Base-by-base conservation (phyloP, 2,113 vertebrate species). In the Tympanuchus pallidicinctus region DNA sequence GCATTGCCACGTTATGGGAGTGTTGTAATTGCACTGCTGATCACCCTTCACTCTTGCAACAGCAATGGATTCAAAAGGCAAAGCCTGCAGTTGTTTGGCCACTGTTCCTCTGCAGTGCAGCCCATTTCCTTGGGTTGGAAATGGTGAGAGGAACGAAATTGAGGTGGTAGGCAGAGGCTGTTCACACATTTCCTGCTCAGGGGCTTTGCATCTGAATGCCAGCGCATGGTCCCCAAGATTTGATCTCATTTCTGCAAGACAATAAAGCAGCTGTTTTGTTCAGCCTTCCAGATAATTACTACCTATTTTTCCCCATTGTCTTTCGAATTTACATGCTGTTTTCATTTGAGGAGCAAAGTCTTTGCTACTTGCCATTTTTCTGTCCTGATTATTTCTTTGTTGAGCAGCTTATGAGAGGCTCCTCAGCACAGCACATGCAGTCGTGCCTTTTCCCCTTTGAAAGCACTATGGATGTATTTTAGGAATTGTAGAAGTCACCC, bases 251-350 rank as follows among this genome's bases (percentile, higher is more conserved):
- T 59, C 73, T 93, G n/a, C 45, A 78, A 52, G 88, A 94, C 95
- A 95, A 88, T 91, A 12, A 94, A 90, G 83, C 93, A 92, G 83
- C 95, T 95, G 96, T 64, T 94, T 71, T 91, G 82, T 79, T 94
- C 94, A 76, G 90, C 91, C 73, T 81, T 83, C 76, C 86, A 56
- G 72, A 75, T 95, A 94, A 95, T 94, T 92, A 10, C 86, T 43
- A 10, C 43, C 80, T 83, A 47, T 89, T 93, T 83, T 90, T 8
- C 73, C 48, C 61, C 54, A 69, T 86, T 92, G 69, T 95, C 82
- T 88, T 61, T 69, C 0, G 6, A 43, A 78, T 83, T 56, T 45
- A 60, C 57, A 8, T 73, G 47, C 65, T 66, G 0, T 88, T 95
- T 88, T 96, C 82, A 86, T 92, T 47, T 25, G 56, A 86, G 82